A percentile compares a stretch with the other conserved stretches of the same genome.
These are phyloP conservation scores for Arizona elegans DNA, from an alignment of 2,113 vertebrate species.

Conservation along the genomic window DNA sequence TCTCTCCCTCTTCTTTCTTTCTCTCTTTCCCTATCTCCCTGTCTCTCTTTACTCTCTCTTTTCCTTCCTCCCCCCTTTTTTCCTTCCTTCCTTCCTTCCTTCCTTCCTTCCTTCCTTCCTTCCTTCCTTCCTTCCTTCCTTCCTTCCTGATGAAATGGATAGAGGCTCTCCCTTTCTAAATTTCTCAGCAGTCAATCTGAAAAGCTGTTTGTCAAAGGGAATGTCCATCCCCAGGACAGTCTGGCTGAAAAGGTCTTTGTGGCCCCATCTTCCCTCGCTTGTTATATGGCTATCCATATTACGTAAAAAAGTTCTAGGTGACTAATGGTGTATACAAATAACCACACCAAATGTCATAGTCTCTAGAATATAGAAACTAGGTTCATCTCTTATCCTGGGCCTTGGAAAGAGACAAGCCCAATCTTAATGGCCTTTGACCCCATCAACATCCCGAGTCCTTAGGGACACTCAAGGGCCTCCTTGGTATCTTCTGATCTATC, in stretches of 20 bases:
- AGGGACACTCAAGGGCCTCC: background rate
- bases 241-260: background rate
- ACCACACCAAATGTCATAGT: background rate
- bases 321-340: background rate
- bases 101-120: too few relatives aligned
- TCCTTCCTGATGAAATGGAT: background rate
- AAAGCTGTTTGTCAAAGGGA: background rate
- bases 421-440: background rate
- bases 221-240: background rate
- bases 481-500: background rate
- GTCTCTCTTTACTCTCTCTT: too few relatives aligned
- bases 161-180: background rate
- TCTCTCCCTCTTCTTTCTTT: too few relatives aligned
- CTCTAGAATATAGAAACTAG: background rate
- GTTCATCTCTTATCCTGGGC: background rate
- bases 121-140: too few relatives aligned
- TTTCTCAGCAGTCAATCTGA: background rate
- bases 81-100: too few relatives aligned
- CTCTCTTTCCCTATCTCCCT: too few relatives aligned
- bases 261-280: background rate
- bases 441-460: background rate
- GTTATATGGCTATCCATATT: background rate
- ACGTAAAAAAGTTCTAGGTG: background rate
- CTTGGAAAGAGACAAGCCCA: background rate
- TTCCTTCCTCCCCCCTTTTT: too few relatives aligned